Evolutionary conservation across 1,140 invertebrate species (phyloP).

Genomic region (Penaeus japonicus): DNA sequence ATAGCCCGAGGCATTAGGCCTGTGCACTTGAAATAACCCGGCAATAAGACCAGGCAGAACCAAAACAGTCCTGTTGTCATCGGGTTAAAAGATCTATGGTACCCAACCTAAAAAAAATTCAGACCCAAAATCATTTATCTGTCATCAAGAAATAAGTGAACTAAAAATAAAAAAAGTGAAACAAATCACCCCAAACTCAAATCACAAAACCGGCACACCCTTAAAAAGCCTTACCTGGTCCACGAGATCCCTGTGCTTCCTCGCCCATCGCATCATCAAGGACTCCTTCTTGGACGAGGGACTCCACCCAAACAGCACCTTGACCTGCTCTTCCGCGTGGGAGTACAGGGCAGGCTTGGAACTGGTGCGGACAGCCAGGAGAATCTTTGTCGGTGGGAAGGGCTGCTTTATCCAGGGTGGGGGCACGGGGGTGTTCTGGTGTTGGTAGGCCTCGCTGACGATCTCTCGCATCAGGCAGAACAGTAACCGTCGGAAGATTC

Average conservation of each 20-base stretch:
- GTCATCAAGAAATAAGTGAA: no score
- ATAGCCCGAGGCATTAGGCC: no score
- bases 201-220: no score
- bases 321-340: constrained; percentile 68
- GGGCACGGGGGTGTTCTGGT: constrained; percentile 48
- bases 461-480: constrained; percentile 60
- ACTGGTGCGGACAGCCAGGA: constrained; percentile 58
- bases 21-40: no score
- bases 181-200: no score
- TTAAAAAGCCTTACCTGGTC: constrained; percentile 68
- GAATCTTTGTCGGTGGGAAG: constrained; percentile 56
- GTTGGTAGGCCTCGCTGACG: constrained; percentile 61
- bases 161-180: no score
- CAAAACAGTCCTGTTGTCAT: no score
- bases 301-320: constrained; percentile 70
- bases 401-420: constrained; percentile 53
- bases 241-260: constrained; percentile 76
- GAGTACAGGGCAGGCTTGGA: constrained; percentile 63
- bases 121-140: no score
- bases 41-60: no score
- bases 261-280: constrained; percentile 72
- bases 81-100: no score
- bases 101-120: no score
- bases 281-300: constrained; percentile 69
- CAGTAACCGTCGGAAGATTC: constrained; percentile 36